Conservation (phyloP, 2,888 invertebrate genomes). For the Pherbina coryleti region DNA sequence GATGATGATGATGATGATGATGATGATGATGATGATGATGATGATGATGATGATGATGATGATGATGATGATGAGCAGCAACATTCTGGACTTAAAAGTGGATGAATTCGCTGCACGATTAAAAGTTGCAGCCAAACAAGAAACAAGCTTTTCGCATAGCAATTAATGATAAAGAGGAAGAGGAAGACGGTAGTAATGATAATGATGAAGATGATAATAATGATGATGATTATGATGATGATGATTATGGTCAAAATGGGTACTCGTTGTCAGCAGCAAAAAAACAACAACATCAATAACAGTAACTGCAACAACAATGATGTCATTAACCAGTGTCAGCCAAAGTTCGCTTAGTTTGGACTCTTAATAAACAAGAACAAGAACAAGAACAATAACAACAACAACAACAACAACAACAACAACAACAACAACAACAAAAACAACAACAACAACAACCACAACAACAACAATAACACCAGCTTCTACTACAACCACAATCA, state of each 20-base stretch:
- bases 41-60: background rate
- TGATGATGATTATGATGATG: too few relatives aligned
- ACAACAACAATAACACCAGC: background rate
- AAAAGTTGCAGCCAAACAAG: background rate
- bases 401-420: background rate
- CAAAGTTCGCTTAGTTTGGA: background rate
- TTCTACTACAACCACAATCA: background rate
- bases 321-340: background rate
- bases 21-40: background rate
- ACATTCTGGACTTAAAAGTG: background rate
- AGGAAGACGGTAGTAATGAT: background rate
- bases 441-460: background rate
- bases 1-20: background rate
- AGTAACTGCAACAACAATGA: conserved; percentile 18
- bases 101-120: too few relatives aligned
- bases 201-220: background rate
- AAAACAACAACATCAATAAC: too few relatives aligned
- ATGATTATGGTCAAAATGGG: too few relatives aligned
- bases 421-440: background rate
- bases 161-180: background rate
- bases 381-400: background rate
- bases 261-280: background rate
- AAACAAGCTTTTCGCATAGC: background rate
- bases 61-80: background rate
- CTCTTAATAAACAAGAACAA: background rate